Conservation (phyloP, 2,888 invertebrate species). For the Sclerodermus sp. region DNA sequence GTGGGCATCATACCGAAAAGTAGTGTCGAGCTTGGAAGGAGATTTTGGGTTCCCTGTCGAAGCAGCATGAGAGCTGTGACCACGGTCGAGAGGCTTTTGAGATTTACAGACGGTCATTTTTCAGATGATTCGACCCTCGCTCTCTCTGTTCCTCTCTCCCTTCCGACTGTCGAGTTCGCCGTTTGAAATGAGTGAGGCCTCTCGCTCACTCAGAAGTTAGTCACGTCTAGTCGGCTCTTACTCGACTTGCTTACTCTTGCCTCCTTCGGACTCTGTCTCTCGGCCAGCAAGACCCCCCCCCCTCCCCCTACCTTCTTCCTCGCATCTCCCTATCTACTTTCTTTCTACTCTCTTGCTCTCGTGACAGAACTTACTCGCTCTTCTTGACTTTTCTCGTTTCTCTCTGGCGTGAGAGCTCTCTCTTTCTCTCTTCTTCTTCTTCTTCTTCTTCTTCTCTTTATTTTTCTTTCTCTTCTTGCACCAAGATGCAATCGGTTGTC, state of each 20-base stretch:
- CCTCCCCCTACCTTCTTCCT: conserved; percentile 1
- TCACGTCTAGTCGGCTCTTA: conserved; percentile 32
- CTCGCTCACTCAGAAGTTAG: conserved; percentile 22
- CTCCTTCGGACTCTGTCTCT: background rate
- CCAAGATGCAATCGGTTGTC: too few relatives aligned
- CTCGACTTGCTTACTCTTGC: conserved; percentile 18
- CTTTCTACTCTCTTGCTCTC: conserved; percentile 11
- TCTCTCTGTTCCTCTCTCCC: conserved; percentile 4
- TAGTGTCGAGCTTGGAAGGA: too few relatives aligned
- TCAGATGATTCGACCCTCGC: conserved; percentile 19
- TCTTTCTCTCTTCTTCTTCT: background rate
- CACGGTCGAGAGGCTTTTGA: conserved; percentile 12
- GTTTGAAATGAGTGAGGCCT: conserved; percentile 2
- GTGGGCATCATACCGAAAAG: too few relatives aligned
- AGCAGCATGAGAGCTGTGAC: too few relatives aligned
- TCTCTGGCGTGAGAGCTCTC: conserved; percentile 2
- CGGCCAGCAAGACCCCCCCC: background rate
- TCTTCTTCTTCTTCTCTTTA: background rate
- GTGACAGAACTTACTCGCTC: conserved; percentile 7
- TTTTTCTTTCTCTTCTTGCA: background rate
- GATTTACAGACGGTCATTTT: conserved; percentile 31
- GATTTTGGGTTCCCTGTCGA: too few relatives aligned
- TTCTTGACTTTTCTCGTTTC: background rate
- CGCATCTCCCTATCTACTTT: conserved; percentile 3
- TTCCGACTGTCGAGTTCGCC: conserved; percentile 4